Conservation (phyloP, 2,888 invertebrate species). For the Antitype chi region DNA sequence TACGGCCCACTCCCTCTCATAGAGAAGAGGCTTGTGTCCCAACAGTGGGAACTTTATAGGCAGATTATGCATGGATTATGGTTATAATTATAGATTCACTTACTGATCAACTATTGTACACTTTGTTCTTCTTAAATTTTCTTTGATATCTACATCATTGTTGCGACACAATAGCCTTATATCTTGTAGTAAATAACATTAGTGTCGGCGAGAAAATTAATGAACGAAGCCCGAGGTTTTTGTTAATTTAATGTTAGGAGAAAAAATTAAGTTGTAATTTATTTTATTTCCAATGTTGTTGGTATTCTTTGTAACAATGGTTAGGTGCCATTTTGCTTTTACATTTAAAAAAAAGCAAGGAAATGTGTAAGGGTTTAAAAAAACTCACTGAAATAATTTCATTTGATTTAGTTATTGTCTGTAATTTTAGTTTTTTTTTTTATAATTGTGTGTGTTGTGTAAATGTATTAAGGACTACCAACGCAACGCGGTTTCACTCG, state of each 20-base stretch:
- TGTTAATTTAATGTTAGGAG: slow-evolving; percentile 22
- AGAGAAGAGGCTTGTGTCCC: too few relatives aligned
- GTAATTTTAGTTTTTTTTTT: neutral
- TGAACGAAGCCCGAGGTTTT: slow-evolving; percentile 12
- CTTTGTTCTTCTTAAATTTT: neutral
- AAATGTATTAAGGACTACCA: neutral
- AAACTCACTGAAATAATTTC: neutral
- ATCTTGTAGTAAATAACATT: slow-evolving; percentile 22
- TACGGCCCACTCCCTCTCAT: too few relatives aligned
- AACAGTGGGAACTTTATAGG: too few relatives aligned
- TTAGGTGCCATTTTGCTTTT: neutral
- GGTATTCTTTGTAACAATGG: neutral
- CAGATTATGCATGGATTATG: too few relatives aligned
- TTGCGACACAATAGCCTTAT: slow-evolving; percentile 31
- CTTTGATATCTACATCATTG: neutral
- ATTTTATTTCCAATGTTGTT: slow-evolving; percentile 17
- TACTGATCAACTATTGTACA: neutral
- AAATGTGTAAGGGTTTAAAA: neutral
- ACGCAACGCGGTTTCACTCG: too few relatives aligned
- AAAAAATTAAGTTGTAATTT: slow-evolving; percentile 8
- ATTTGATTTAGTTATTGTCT: neutral
- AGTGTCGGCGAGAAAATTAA: slow-evolving; percentile 35
- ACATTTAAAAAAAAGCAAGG: too few relatives aligned
- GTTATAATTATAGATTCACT: too few relatives aligned
- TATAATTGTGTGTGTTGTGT: too few relatives aligned